A percentile compares a stretch with the other conserved stretches of the same genome.
phyloP scores from a whole-genome alignment of 2,888 invertebrate genomes.

The Drosophila recens region DNA sequence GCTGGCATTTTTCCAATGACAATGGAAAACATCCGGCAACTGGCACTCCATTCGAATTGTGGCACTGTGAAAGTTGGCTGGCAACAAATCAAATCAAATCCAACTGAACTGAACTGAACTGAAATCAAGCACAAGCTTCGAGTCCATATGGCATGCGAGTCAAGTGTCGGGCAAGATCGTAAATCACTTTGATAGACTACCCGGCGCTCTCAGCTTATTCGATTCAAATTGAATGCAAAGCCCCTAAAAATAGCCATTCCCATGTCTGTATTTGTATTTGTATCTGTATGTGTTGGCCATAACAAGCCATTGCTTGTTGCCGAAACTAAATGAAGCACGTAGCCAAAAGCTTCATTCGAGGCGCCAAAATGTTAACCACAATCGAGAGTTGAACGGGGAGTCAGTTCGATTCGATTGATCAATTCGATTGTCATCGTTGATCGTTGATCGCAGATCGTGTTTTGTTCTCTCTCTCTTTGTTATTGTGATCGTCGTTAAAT shows the following conservation, averaged over 20 bases:
- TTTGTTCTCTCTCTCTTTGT: conserved; percentile 47
- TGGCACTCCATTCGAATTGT: conserved; percentile 19
- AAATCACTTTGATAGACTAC: conserved; percentile 66
- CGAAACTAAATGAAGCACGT: conserved; percentile 50
- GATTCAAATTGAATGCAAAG: conserved; percentile 41
- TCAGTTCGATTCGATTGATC: conserved; percentile 14
- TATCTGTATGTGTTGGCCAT: conserved; percentile 45
- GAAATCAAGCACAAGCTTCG: conserved; percentile 5
- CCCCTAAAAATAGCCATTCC: conserved; percentile 27
- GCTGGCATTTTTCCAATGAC: conserved; percentile 36
- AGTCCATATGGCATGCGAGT: conserved; percentile 54
- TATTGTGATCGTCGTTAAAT: conserved; percentile 76
- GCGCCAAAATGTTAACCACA: conserved; percentile 47
- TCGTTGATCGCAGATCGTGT: conserved; percentile 15
- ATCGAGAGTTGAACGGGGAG: conserved; percentile 6
- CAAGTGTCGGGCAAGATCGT: conserved; percentile 64
- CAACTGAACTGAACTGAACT: neutral
- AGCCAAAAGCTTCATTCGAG: conserved; percentile 32
- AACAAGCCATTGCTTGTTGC: conserved; percentile 57
- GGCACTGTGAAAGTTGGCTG: conserved; percentile 59
- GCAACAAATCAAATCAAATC: conserved; percentile 35
- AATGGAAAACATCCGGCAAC: conserved; percentile 43
- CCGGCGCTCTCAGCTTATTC: conserved; percentile 33
- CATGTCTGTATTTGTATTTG: neutral
- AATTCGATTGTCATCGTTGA: conserved; percentile 33